Evolutionary conservation across 2,113 vertebrate genomes (phyloP), one percentile per base, ranked within the genome.

Genomic region (Chionodraco myersi): DNA sequence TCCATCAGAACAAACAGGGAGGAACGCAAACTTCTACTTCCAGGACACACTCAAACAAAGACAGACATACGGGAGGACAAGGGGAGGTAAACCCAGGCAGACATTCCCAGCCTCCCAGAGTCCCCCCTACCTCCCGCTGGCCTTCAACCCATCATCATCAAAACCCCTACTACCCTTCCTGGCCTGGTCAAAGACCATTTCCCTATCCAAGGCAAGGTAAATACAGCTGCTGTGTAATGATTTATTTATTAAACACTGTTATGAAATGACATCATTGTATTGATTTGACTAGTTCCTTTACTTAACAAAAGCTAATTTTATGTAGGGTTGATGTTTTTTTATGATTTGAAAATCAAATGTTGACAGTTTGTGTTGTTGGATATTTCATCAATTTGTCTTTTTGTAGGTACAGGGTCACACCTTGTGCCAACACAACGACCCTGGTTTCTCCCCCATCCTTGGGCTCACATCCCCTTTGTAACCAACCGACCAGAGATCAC

Each of bases 401-500:
- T 14, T 70, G 18, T 73, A 80, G 91, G 80, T 69, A 72, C 91
- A 73, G 81, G 78, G 14, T 82, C 66, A 15, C 62, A 84, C 10
- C 78, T 73, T 56, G 44, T 84, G 16, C 84, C 90, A 56, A 90
- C 87, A 4, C 67, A 89, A 58, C 82, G 69, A 77, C 56, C 91
- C 9, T 91, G 91, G 92, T 65, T 77, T 71, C 63, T 86, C 15
- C 77, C 80, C 0, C 88, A 93, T 44, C 79, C 87, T 2, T 89
- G 88, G 68, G 75, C 48, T 80, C 90, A 88, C 23, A 75, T 51
- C 10, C 15, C 51, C 12, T 63, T 67, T 49, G 85, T 91, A n/a
- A 95, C 95, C 66, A 96, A 94, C 77, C 82, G 87, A 65, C 94
- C 95, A 73, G 92, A 93, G 86, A 94, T 95, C 63, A 92, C 75